Evolutionary conservation across 2,888 invertebrate species (phyloP).

Genomic region (Drosophila kokeensis): DNA sequence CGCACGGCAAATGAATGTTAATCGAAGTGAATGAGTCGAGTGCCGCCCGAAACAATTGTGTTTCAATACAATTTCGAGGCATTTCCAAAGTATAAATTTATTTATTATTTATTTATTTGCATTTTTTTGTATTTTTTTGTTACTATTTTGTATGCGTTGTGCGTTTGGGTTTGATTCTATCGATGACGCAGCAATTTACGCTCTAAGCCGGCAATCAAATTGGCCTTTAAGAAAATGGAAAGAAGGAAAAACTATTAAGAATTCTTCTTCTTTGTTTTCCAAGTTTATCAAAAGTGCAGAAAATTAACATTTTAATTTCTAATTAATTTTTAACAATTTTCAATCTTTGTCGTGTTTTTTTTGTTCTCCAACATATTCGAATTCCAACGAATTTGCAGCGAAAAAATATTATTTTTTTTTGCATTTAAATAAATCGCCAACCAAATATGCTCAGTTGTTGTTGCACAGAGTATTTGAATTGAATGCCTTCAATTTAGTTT

Average conservation of each 20-base stretch:
- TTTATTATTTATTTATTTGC: background rate
- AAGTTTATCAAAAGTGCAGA: background rate
- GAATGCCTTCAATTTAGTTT: background rate
- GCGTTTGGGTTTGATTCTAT: conserved; percentile 4
- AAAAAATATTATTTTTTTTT: background rate
- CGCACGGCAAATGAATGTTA: conserved; percentile 67
- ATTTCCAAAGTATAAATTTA: conserved; percentile 29
- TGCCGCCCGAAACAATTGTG: conserved; percentile 12
- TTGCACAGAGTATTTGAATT: background rate
- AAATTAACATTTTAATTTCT: no score
- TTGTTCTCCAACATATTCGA: background rate
- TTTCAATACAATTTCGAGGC: conserved; percentile 37
- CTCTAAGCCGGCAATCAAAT: conserved; percentile 53
- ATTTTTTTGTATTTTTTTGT: conserved; percentile 11
- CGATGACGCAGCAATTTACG: conserved; percentile 23
- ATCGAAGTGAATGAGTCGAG: conserved; percentile 37
- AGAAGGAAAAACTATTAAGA: background rate
- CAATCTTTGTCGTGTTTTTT: no score
- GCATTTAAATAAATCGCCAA: no score
- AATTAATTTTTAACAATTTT: no score
- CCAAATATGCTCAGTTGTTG: background rate
- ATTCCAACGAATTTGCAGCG: background rate
- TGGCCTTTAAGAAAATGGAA: conserved; percentile 27
- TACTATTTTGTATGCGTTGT: conserved; percentile 58
- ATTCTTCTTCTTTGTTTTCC: background rate